Conservation (phyloP, 2,113 vertebrate species). For the Rallus limicola region DNA sequence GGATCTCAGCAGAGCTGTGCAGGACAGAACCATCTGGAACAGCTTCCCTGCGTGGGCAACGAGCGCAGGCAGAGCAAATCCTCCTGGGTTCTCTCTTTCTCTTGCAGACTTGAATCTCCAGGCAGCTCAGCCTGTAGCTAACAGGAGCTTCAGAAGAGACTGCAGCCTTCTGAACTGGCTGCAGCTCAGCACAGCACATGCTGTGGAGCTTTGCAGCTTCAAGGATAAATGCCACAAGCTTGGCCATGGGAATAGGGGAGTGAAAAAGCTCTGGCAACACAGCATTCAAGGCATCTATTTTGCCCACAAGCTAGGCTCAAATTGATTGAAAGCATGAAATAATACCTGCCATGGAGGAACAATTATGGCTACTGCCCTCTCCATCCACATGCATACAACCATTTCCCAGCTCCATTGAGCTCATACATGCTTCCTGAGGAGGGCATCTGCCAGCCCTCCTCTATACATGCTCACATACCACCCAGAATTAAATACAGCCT, state of each 20-base stretch:
- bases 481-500: not conserved
- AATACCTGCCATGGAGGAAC: not conserved
- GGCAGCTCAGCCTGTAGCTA: not conserved
- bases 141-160: fast-evolving
- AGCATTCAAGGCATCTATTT: not conserved
- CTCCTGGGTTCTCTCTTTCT: not conserved
- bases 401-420: too few species aligned
- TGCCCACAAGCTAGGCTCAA: fast-evolving
- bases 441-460: not conserved
- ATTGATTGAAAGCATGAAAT: not conserved
- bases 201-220: not conserved
- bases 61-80: not conserved
- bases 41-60: not conserved
- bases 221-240: not conserved
- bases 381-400: not conserved
- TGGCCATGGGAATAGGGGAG: not conserved
- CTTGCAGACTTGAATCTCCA: not conserved
- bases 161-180: not conserved
- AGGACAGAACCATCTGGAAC: not conserved
- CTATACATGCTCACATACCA: not conserved
- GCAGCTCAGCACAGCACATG: not conserved
- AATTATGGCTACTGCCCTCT: not conserved
- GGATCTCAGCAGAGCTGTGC: not conserved
- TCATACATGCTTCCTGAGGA: fast-evolving
- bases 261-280: not conserved